Evolutionary conservation across 35 echinoderm and acorn worm species (phyloP), one percentile per base, ranked within the genome.

Genomic region (Lytechinus variegatus): DNA sequence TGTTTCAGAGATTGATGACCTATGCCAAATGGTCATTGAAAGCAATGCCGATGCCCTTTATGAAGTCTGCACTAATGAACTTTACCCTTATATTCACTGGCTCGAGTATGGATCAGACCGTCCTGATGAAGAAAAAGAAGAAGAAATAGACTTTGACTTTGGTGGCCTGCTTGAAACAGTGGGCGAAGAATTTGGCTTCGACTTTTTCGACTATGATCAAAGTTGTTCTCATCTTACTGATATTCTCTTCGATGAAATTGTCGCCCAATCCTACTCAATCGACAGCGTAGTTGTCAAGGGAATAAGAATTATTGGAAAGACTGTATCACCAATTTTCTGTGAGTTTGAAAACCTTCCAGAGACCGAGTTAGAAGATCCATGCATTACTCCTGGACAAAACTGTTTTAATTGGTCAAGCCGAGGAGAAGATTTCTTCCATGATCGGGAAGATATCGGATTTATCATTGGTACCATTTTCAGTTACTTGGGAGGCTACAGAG

Each of bases 401-500:
- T 90, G 88, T 44, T 90, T 90, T 27, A 21, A 90, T 27, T 90
- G 88, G 88, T 52, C 88, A 13, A 90, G 52, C 27, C 88, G 88
- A 90, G 88, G 88, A 90, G 29, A 90, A 52, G 88, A 90, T 12
- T 90, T 1, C 88, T 90, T 52, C 27, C 52, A 90, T 90, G 92
- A 93, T n/a, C n/a, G 55, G 4, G 29, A 11, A 14, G 92, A 93
- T 11, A 12, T 28, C 10, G 92, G 92, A n/a, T 54, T 55, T 57
- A 55, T 93, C 52, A 16, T 93, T 27, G 92, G 92, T 4, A 57
- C 92, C 16, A 12, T 93, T 21, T 93, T 93, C 92, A 57, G 52
- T 93, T 93, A 53, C 28, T 9, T 93, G 27, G 92, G 92, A n/a
- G 92, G 92, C n/a, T 93, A 93, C 27, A 54, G 53, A 54, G 92